phyloP scores from a whole-genome alignment of 2,888 invertebrate genomes.

The Hypena proboscidalis region DNA sequence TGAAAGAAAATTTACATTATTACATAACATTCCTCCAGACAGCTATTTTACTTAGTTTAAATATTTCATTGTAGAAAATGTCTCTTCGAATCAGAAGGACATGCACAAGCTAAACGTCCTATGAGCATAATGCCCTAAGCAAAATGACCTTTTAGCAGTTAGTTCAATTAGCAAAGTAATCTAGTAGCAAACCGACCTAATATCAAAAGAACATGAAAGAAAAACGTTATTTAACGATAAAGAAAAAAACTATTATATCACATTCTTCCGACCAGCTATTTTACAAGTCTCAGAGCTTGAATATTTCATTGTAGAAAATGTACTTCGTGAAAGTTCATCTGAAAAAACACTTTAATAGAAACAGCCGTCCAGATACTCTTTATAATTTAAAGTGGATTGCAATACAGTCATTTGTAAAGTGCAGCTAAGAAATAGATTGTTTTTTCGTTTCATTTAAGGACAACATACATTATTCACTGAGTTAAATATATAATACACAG shows the following conservation, averaged over 20 bases:
- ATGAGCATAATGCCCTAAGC: no score
- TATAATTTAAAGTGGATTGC: slow-evolving; percentile 17
- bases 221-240: no score
- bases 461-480: no score
- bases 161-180: no score
- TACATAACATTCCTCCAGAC: slow-evolving; percentile 57
- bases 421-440: not conserved
- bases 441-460: no score
- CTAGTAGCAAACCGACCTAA: no score
- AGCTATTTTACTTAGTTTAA: slow-evolving; percentile 51
- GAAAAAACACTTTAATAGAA: slow-evolving; percentile 28
- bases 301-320: slow-evolving; percentile 42
- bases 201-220: no score
- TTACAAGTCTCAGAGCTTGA: slow-evolving; percentile 43
- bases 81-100: no score
- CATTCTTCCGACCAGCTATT: slow-evolving; percentile 57
- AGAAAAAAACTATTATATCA: slow-evolving; percentile 63
- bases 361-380: slow-evolving; percentile 16
- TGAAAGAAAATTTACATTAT: slow-evolving; percentile 60
- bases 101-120: no score
- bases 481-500: no score
- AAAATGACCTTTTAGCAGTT: no score
- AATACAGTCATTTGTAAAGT: slow-evolving; percentile 1
- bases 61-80: slow-evolving; percentile 42
- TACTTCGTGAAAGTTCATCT: slow-evolving; percentile 28